Evolutionary conservation across 2,888 invertebrate species (phyloP).

Genomic region (Trichopoda pennipes): DNA sequence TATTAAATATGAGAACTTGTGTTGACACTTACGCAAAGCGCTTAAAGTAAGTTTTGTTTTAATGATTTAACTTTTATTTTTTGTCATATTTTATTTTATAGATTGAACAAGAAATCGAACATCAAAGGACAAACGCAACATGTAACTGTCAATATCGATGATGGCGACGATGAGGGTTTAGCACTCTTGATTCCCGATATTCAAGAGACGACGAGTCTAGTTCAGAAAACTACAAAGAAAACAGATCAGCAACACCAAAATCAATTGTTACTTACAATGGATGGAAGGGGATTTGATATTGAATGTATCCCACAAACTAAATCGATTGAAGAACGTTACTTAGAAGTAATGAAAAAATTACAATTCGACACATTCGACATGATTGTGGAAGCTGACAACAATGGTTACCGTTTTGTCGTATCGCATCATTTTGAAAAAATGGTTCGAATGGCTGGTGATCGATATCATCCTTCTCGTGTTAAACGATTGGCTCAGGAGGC

Average conservation of each 20-base stretch:
- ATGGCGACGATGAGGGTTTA: constrained; percentile 93
- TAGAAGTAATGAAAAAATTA: constrained; percentile 92
- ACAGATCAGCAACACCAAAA: constrained; percentile 76
- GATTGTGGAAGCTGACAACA: constrained; percentile 89
- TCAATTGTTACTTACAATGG: constrained; percentile 63
- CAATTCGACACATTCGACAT: constrained; percentile 97
- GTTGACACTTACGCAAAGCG: constrained; percentile 95
- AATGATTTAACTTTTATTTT: background rate
- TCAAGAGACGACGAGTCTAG: constrained; percentile 83
- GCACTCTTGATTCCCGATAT: constrained; percentile 95
- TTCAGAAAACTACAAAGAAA: constrained; percentile 78
- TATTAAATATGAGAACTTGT: constrained; percentile 93
- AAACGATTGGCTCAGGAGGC: constrained; percentile 97
- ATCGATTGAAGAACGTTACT: constrained; percentile 88
- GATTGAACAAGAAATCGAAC: constrained; percentile 85
- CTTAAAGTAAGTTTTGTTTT: constrained; percentile 84
- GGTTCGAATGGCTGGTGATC: constrained; percentile 91
- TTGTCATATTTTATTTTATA: constrained; percentile 71
- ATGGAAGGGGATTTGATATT: constrained; percentile 73
- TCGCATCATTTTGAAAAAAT: constrained; percentile 95
- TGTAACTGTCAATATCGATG: constrained; percentile 82
- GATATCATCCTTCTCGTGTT: constrained; percentile 92
- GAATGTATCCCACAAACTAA: constrained; percentile 82
- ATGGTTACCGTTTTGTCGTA: constrained; percentile 90
- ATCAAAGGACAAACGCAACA: constrained; percentile 81